These are phyloP conservation scores for Cariama cristata DNA, from an alignment of 2,113 vertebrate genomes.

Conservation along the genomic window DNA sequence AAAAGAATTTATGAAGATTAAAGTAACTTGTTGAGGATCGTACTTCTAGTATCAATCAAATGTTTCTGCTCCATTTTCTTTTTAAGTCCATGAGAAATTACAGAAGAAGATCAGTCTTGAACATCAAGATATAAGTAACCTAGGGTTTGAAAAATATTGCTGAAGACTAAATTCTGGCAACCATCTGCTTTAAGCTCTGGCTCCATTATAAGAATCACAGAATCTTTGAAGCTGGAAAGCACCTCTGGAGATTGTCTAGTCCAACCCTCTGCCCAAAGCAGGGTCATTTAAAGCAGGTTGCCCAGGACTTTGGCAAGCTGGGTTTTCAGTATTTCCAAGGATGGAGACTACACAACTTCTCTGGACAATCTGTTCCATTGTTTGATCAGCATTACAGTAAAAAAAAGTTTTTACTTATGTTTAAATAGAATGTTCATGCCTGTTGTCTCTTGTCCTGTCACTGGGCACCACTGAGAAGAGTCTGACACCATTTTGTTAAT, in stretches of 20 bases:
- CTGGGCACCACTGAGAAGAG: background rate
- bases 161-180: background rate
- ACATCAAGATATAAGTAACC: background rate
- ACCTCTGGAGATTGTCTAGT: background rate
- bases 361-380: background rate
- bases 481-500: background rate
- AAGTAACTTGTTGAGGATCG: background rate
- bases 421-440: background rate
- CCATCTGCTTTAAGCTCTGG: background rate
- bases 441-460: background rate
- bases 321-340: background rate
- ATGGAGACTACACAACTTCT: background rate
- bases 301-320: background rate
- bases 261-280: background rate
- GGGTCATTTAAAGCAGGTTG: background rate
- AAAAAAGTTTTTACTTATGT: background rate
- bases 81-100: background rate
- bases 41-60: background rate
- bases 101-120: background rate
- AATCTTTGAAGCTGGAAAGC: background rate
- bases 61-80: background rate
- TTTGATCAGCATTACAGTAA: background rate
- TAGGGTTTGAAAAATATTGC: background rate
- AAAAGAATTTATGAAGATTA: background rate
- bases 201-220: background rate